Conservation (phyloP, 2,888 invertebrate species). For the Clusia tigrina region DNA sequence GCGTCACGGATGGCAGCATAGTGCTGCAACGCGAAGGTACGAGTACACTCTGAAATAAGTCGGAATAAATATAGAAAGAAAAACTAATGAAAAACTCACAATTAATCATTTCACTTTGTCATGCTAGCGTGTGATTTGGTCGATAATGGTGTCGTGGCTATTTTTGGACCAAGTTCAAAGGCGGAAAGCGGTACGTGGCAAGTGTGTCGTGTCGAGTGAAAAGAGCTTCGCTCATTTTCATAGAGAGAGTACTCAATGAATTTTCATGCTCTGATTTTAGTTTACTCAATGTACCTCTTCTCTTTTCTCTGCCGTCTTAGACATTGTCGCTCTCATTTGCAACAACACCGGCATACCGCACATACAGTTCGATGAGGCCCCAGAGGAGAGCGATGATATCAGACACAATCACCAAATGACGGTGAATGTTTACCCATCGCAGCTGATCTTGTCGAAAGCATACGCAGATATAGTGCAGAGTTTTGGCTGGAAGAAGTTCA, state of each 20-base stretch:
- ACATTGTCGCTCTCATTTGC: conserved; percentile 67
- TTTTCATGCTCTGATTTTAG: neutral
- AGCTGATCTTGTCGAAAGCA: conserved; percentile 72
- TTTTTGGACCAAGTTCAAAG: conserved; percentile 72
- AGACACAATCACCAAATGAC: conserved; percentile 67
- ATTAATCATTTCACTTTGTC: conserved; percentile 11
- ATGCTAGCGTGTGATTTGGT: conserved; percentile 73
- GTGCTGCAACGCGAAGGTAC: conserved; percentile 55
- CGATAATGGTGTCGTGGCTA: conserved; percentile 72
- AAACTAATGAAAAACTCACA: neutral
- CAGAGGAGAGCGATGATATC: conserved; percentile 59
- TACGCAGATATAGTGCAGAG: conserved; percentile 75
- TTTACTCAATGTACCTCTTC: neutral
- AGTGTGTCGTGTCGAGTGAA: neutral
- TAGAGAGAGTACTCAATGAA: neutral
- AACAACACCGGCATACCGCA: conserved; percentile 73
- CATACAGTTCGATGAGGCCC: conserved; percentile 70
- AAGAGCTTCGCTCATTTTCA: neutral
- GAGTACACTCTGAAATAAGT: neutral
- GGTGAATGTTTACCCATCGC: conserved; percentile 76
- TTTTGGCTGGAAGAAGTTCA: conserved; percentile 81
- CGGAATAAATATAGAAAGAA: conserved; percentile 10
- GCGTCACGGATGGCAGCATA: conserved; percentile 50
- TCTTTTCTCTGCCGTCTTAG: conserved; percentile 35
- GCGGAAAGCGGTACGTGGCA: conserved; percentile 55